Percentiles rank a stretch among this genome's conserved stretches.
These are phyloP conservation scores for Leptonema lineaticorne DNA, from an alignment of 1,140 invertebrate species.

Conservation along the genomic window DNA sequence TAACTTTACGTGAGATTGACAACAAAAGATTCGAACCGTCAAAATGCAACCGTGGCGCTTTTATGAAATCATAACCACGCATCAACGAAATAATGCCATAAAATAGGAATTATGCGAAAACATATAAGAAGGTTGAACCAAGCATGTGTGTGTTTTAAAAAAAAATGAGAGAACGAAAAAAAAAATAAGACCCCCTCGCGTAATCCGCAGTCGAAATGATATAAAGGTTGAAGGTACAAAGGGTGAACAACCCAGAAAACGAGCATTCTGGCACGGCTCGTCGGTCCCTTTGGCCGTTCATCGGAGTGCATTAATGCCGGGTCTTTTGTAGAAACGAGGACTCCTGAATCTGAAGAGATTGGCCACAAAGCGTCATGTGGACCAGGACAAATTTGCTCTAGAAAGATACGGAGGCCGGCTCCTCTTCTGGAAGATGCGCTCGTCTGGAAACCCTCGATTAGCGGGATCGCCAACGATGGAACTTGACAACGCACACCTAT, in stretches of 20 bases:
- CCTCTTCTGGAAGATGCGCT: background rate
- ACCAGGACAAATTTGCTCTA: constrained; percentile 19
- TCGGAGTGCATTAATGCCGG: constrained; percentile 35
- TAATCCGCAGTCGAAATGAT: too few relatives aligned
- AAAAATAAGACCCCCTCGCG: constrained; percentile 8
- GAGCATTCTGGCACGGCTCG: constrained; percentile 37
- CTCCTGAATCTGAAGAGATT: background rate
- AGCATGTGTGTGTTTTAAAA: too few relatives aligned
- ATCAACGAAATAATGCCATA: too few relatives aligned
- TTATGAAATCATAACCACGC: too few relatives aligned
- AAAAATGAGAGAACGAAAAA: background rate
- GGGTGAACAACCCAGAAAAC: constrained; percentile 40
- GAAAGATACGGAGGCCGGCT: constrained; percentile 6
- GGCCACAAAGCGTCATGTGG: constrained; percentile 23
- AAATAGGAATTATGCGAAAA: too few relatives aligned
- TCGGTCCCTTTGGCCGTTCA: constrained; percentile 34
- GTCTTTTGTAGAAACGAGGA: background rate
- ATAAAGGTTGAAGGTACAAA: constrained; percentile 32
- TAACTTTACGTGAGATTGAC: too few relatives aligned
- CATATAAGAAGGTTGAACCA: too few relatives aligned
- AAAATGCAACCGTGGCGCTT: too few relatives aligned
- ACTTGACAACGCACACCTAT: background rate
- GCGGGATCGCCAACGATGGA: background rate
- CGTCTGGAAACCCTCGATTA: constrained; percentile 18
- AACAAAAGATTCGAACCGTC: too few relatives aligned